Conservation (phyloP, 2,888 invertebrate species). For the Horisme vitalbata region DNA sequence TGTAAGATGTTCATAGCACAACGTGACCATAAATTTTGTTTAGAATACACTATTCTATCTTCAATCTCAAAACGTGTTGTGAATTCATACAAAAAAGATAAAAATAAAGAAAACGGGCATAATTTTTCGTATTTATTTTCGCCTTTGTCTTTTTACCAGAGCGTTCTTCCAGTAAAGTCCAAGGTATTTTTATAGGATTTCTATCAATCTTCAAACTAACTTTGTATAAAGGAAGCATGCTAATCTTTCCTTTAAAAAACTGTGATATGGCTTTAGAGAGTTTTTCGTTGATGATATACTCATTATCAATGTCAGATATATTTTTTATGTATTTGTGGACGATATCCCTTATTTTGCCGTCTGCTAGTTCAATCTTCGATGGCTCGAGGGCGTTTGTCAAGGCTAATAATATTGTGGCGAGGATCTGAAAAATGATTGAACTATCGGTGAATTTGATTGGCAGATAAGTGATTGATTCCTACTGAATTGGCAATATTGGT, state of each 20-base stretch:
- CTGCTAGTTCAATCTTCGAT: conserved; percentile 31
- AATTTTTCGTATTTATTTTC: neutral
- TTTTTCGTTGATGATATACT: conserved; percentile 58
- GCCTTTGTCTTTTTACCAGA: neutral
- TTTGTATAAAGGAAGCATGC: conserved; percentile 62
- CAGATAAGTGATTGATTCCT: no score
- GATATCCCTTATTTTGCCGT: conserved; percentile 46
- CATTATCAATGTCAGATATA: conserved; percentile 56
- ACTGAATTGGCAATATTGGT: no score
- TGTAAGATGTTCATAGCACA: no score
- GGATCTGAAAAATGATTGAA: conserved; percentile 33
- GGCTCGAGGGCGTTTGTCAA: conserved; percentile 40
- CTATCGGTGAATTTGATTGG: neutral
- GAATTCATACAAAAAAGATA: neutral
- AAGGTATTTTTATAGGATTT: conserved; percentile 67
- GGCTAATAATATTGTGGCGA: conserved; percentile 28
- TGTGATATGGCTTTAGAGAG: conserved; percentile 56
- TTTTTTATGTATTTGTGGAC: conserved; percentile 52
- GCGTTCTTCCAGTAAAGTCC: conserved; percentile 46
- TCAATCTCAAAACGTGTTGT: neutral
- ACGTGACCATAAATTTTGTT: no score
- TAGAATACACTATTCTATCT: no score
- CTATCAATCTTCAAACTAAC: conserved; percentile 63
- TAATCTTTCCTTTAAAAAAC: conserved; percentile 59
- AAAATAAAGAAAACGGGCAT: conserved; percentile 9